A percentile compares a stretch with the other conserved stretches of the same genome.
Evolutionary conservation across 1,140 invertebrate genomes (phyloP).

Genomic region (Eurosta solidaginis): DNA sequence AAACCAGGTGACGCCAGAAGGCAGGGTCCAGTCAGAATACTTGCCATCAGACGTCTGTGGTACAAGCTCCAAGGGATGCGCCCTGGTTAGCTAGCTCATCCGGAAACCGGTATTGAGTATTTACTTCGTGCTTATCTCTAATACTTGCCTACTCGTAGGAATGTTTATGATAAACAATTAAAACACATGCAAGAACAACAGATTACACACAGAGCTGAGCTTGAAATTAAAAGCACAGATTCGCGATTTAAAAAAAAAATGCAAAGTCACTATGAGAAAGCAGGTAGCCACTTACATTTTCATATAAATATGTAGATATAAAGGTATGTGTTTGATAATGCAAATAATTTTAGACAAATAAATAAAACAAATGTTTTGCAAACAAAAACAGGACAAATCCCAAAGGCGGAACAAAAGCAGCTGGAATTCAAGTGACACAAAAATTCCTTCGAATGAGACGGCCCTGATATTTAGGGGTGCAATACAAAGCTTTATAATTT

Average conservation of each 20-base stretch:
- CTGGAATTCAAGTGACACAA: background rate
- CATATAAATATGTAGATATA: background rate
- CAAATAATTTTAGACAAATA: background rate
- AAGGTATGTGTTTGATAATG: background rate
- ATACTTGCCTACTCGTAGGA: background rate
- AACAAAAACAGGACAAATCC: conserved; percentile 11
- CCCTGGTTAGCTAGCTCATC: too few species aligned
- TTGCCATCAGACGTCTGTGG: too few species aligned
- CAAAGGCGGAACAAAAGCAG: background rate
- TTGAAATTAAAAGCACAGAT: background rate
- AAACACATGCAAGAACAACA: background rate
- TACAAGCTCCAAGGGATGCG: too few species aligned
- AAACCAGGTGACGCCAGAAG: too few species aligned
- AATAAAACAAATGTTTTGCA: background rate
- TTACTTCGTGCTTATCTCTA: too few species aligned
- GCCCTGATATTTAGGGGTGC: too few species aligned
- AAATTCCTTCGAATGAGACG: too few species aligned
- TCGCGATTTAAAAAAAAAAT: background rate
- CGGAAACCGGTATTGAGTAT: too few species aligned
- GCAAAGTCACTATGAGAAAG: background rate
- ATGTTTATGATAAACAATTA: background rate
- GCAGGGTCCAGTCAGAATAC: too few species aligned
- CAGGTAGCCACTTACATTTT: too few species aligned
- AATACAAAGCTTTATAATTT: too few species aligned
- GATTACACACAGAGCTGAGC: background rate